Conservation (phyloP, 1,140 invertebrate genomes). For the Sweltsa coloradensis region DNA sequence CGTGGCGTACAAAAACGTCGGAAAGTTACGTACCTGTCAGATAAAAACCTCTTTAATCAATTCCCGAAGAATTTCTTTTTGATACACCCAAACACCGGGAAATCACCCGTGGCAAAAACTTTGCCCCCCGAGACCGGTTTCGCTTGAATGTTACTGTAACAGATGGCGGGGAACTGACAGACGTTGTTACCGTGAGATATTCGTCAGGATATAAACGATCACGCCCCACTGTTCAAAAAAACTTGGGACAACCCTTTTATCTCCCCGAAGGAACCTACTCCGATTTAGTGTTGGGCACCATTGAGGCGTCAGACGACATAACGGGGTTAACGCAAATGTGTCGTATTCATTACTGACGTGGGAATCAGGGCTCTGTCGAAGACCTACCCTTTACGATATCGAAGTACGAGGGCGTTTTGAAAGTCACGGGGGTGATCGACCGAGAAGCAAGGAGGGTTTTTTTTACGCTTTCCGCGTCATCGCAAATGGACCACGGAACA, state of each 20-base stretch:
- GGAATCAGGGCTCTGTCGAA: conserved; percentile 35
- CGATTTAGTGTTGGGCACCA: conserved; percentile 53
- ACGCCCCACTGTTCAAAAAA: conserved; percentile 68
- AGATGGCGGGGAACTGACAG: conserved; percentile 59
- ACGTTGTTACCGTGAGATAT: conserved; percentile 52
- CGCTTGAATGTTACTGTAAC: conserved; percentile 60
- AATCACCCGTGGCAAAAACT: conserved; percentile 58
- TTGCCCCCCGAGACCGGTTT: conserved; percentile 64
- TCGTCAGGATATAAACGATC: conserved; percentile 74
- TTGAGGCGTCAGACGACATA: conserved; percentile 65
- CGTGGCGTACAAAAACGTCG: conserved; percentile 59
- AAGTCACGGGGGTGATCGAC: conserved; percentile 63
- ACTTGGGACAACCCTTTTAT: conserved; percentile 72
- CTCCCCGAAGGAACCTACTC: conserved; percentile 66
- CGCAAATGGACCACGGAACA: conserved; percentile 60
- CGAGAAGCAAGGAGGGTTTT: conserved; percentile 62
- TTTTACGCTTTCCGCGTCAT: too few relatives aligned
- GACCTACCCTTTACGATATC: conserved; percentile 59
- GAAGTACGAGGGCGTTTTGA: conserved; percentile 56
- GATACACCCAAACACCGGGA: conserved; percentile 57
- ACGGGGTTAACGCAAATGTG: conserved; percentile 61
- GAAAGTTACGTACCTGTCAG: conserved; percentile 36
- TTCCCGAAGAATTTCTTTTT: conserved; percentile 46
- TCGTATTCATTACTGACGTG: conserved; percentile 51
- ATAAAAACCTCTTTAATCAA: conserved; percentile 13